Conservation (phyloP, 1,140 invertebrate genomes). For the Lasioglossum albipes region DNA sequence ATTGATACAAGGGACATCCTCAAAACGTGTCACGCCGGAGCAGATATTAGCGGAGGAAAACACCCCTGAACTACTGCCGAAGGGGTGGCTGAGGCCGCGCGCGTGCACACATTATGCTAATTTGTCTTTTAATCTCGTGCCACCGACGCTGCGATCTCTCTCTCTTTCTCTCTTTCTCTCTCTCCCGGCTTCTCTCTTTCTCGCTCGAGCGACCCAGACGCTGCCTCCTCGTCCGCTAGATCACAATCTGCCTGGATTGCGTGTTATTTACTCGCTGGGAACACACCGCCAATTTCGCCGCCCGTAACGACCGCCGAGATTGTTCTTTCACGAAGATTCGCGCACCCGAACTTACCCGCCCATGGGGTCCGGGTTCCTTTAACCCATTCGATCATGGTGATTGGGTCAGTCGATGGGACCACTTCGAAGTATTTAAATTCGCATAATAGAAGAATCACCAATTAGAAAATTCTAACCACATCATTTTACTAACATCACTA, state of each 20-base stretch:
- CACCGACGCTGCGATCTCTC: constrained; percentile 53
- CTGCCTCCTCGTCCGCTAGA: constrained; percentile 31
- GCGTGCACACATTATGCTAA: constrained; percentile 73
- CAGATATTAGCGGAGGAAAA: constrained; percentile 46
- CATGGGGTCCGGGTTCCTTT: no score
- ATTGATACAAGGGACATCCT: background rate
- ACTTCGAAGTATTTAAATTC: no score
- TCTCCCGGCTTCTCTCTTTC: background rate
- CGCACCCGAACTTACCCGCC: background rate
- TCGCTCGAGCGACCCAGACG: constrained; percentile 27
- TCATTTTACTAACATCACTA: no score
- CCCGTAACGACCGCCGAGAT: constrained; percentile 14
- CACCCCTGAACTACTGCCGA: constrained; percentile 31
- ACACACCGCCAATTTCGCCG: constrained; percentile 24
- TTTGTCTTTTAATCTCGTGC: constrained; percentile 73
- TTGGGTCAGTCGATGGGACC: no score
- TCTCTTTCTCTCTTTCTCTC: constrained; percentile 7
- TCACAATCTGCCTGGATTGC: constrained; percentile 58
- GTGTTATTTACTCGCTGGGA: constrained; percentile 56
- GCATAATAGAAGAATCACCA: no score
- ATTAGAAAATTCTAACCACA: no score
- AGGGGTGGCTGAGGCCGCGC: constrained; percentile 41
- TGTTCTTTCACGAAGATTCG: background rate
- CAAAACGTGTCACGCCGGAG: constrained; percentile 10
- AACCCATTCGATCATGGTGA: no score